phyloP scores from a whole-genome alignment of 1,140 invertebrate genomes.

The Arctopsyche grandis region DNA sequence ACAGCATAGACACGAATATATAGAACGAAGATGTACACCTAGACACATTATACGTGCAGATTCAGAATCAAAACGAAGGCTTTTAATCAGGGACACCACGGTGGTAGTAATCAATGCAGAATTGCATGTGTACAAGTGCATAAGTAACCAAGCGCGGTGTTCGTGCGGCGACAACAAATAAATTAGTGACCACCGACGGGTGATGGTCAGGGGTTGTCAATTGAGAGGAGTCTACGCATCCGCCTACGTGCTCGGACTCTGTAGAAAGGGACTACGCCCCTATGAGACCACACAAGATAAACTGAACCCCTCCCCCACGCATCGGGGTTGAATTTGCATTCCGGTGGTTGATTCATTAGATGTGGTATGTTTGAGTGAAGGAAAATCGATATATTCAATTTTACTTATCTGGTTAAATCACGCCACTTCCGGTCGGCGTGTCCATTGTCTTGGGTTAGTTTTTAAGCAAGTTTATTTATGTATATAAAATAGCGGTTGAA shows the following conservation, averaged over 20 bases:
- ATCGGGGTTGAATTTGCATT: too few relatives aligned
- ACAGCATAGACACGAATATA: background rate
- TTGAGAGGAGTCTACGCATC: background rate
- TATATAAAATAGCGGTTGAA: too few relatives aligned
- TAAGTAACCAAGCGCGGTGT: constrained; percentile 36
- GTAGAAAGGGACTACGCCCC: background rate
- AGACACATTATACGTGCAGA: background rate
- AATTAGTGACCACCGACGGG: constrained; percentile 17
- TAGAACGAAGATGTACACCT: background rate
- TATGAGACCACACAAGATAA: too few relatives aligned
- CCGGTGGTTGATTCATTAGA: too few relatives aligned
- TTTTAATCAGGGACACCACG: constrained; percentile 30
- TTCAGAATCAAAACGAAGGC: background rate
- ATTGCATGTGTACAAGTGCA: constrained; percentile 26
- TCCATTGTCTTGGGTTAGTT: too few relatives aligned
- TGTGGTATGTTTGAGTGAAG: too few relatives aligned
- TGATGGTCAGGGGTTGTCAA: background rate
- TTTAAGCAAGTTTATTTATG: too few relatives aligned
- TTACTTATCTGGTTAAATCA: too few relatives aligned
- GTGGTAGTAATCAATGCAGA: constrained; percentile 25
- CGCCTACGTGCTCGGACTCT: background rate
- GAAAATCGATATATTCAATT: too few relatives aligned
- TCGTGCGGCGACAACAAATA: constrained; percentile 39
- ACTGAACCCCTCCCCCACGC: too few relatives aligned
- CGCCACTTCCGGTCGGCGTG: too few relatives aligned